phyloP scores from a whole-genome alignment of 2,888 invertebrate species.

The Chloromyia formosa region DNA sequence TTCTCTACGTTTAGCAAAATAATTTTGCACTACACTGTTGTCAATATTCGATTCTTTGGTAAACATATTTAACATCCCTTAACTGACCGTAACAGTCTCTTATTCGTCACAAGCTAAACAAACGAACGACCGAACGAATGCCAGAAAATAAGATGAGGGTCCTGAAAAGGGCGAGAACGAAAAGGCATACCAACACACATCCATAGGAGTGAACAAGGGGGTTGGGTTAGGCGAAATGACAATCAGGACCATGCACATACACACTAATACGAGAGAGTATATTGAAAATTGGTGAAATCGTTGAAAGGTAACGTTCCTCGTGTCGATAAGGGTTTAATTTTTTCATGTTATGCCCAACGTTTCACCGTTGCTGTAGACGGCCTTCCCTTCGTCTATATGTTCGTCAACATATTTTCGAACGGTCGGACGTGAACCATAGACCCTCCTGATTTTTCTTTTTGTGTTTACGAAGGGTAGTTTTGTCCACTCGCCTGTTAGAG shows the following conservation, averaged over 20 bases:
- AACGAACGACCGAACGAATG: constrained; percentile 16
- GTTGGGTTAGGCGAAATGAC: constrained; percentile 13
- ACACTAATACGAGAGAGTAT: not conserved
- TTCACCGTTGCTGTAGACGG: too few relatives aligned
- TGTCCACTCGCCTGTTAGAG: not conserved
- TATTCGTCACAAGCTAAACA: constrained; percentile 39
- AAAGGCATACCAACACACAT: constrained; percentile 6
- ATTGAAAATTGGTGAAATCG: constrained; percentile 17
- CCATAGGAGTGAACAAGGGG: not conserved
- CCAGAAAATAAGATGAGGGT: not conserved
- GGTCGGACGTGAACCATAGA: not conserved
- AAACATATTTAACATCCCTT: constrained; percentile 30
- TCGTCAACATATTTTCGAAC: not conserved
- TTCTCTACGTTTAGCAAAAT: too few relatives aligned
- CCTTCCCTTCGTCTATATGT: not conserved
- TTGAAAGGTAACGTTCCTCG: constrained; percentile 33
- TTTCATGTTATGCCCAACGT: constrained; percentile 21
- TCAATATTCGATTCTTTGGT: not conserved
- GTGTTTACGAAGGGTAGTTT: constrained; percentile 12
- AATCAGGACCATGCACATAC: constrained; percentile 13
- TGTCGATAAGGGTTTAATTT: constrained; percentile 26
- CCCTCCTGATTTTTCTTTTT: constrained; percentile 33
- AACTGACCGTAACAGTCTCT: constrained; percentile 42
- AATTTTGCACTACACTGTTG: constrained; percentile 26
- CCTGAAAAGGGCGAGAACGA: not conserved